Conservation (phyloP, 2,888 invertebrate species). For the Stomorhina lunata region DNA sequence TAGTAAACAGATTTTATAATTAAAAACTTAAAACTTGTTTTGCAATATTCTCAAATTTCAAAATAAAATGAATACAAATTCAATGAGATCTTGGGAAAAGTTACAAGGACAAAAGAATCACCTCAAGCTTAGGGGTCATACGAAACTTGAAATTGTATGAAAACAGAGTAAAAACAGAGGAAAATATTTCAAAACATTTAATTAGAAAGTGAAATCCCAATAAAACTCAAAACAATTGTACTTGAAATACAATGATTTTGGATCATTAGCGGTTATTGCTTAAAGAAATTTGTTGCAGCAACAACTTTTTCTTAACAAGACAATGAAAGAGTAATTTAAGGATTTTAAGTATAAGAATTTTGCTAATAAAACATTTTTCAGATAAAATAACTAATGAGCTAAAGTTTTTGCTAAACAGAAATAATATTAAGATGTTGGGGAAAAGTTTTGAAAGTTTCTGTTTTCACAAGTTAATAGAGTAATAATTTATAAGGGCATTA, state of each 20-base stretch:
- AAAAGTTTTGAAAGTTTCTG: too few relatives aligned
- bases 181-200: slow-evolving; percentile 24
- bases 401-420: background rate
- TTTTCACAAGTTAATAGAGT: too few relatives aligned
- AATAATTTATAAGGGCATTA: too few relatives aligned
- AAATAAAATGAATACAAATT: too few relatives aligned
- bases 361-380: background rate
- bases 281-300: too few relatives aligned
- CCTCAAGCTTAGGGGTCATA: slow-evolving; percentile 4
- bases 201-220: background rate
- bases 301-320: background rate
- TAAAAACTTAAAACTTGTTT: background rate
- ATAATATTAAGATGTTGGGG: too few relatives aligned
- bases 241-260: too few relatives aligned
- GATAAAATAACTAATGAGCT: slow-evolving; percentile 2
- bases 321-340: slow-evolving; percentile 18
- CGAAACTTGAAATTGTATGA: slow-evolving; percentile 2
- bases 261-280: slow-evolving; percentile 2
- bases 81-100: too few relatives aligned
- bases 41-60: background rate
- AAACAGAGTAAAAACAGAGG: background rate
- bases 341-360: background rate
- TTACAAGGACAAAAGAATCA: background rate
- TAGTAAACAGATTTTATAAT: background rate
- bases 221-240: background rate